Evolutionary conservation across 2,888 invertebrate species (phyloP).

Genomic region (Bombyx huttoni): DNA sequence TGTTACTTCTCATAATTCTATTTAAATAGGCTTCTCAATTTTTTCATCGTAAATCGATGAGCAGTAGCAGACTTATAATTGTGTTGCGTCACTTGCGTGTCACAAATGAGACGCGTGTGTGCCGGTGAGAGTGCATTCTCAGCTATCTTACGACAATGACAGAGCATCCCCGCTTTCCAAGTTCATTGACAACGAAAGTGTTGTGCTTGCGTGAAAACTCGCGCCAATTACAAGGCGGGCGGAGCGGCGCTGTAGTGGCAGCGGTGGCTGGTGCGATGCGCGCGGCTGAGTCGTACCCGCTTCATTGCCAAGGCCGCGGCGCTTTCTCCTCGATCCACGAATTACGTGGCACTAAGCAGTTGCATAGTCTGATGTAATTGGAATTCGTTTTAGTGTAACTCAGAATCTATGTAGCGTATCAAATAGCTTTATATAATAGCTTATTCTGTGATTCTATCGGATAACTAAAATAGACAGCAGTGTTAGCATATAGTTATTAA

Average conservation of each 20-base stretch:
- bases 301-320: slow-evolving; percentile 64
- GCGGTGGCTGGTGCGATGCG: slow-evolving; percentile 18
- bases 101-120: slow-evolving; percentile 32
- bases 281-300: slow-evolving; percentile 30
- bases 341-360: slow-evolving; percentile 42
- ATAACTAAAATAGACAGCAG: neutral
- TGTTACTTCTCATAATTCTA: neutral
- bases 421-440: neutral
- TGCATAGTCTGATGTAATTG: slow-evolving; percentile 51
- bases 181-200: slow-evolving; percentile 72
- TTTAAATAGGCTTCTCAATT: neutral
- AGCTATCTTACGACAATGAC: slow-evolving; percentile 62
- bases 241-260: slow-evolving; percentile 13
- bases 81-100: slow-evolving; percentile 45
- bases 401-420: slow-evolving; percentile 7
- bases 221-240: slow-evolving; percentile 40
- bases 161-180: slow-evolving; percentile 67
- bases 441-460: neutral
- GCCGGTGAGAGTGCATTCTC: slow-evolving; percentile 67
- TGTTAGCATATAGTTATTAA: too few species aligned
- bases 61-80: too few species aligned
- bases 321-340: slow-evolving; percentile 55
- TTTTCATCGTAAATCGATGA: too few species aligned
- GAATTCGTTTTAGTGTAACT: slow-evolving; percentile 26
- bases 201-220: slow-evolving; percentile 62